phyloP scores from a whole-genome alignment of 2,113 vertebrate species.

The Anolis carolinensis region DNA sequence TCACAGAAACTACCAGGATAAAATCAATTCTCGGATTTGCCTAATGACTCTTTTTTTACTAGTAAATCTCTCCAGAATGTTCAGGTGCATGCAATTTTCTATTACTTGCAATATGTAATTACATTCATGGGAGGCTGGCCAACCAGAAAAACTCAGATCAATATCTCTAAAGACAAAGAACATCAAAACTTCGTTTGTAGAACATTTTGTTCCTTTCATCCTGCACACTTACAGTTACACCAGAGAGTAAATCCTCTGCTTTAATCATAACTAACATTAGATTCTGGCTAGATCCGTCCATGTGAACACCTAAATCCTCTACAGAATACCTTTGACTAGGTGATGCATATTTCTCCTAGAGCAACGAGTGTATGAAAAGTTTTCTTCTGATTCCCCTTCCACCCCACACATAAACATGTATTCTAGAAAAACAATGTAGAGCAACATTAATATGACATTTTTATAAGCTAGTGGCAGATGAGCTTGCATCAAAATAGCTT shows the following conservation, averaged over 20 bases:
- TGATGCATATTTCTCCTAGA: not conserved
- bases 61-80: conserved; percentile 4
- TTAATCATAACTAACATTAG: not conserved
- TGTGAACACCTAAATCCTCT: not conserved
- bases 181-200: not conserved
- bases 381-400: not conserved
- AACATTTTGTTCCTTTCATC: not conserved
- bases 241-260: not conserved
- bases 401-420: not conserved
- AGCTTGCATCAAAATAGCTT: no score
- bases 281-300: not conserved
- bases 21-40: not conserved
- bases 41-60: not conserved
- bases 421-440: not conserved
- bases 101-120: conserved; percentile 8
- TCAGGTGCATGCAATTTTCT: conserved; percentile 7
- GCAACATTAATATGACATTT: not conserved
- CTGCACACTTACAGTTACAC: not conserved
- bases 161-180: not conserved
- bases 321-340: not conserved
- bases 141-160: conserved; percentile 7
- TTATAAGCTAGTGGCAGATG: no score
- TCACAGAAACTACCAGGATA: conserved; percentile 28
- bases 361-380: not conserved
- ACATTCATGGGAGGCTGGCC: not conserved